Evolutionary conservation across 2,113 vertebrate genomes (phyloP).

Genomic region (Sebastes fasciatus): DNA sequence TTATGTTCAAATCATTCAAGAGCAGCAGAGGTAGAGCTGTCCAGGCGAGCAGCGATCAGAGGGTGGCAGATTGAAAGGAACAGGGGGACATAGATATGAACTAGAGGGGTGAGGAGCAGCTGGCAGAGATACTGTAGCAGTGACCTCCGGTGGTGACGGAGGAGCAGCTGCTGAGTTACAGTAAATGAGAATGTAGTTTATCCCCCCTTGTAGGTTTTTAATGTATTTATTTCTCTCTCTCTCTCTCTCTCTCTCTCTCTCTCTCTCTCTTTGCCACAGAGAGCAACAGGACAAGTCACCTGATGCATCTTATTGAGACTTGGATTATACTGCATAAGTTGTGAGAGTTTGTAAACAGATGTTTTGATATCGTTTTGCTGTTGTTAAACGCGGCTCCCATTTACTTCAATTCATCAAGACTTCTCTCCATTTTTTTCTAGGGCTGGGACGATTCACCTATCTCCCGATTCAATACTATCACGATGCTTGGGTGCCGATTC

Average conservation of each 20-base stretch:
- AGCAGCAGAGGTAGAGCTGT: too few relatives aligned
- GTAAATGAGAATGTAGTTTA: not conserved
- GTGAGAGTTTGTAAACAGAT: too few relatives aligned
- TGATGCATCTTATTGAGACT: not conserved
- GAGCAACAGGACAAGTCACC: not conserved
- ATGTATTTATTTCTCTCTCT: not conserved
- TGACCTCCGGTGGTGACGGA: conserved; percentile 5
- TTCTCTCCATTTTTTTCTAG: too few relatives aligned
- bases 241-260: not conserved
- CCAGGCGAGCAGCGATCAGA: not conserved
- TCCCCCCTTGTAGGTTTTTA: not conserved
- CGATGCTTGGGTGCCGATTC: too few relatives aligned
- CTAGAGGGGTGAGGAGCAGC: not conserved
- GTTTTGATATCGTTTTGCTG: not conserved
- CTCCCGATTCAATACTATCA: too few relatives aligned
- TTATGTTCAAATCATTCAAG: too few relatives aligned
- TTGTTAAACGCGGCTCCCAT: not conserved
- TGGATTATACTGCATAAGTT: not conserved
- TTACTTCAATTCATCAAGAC: too few relatives aligned
- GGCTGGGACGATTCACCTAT: too few relatives aligned
- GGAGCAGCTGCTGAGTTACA: not conserved
- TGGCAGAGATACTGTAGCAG: conserved; percentile 3
- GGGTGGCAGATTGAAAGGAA: not conserved
- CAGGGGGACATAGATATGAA: not conserved
- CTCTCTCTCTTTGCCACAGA: not conserved